Evolutionary conservation across 2,113 vertebrate species (phyloP), one percentile per base, ranked within the genome.

Genomic region (Cervus canadensis): DNA sequence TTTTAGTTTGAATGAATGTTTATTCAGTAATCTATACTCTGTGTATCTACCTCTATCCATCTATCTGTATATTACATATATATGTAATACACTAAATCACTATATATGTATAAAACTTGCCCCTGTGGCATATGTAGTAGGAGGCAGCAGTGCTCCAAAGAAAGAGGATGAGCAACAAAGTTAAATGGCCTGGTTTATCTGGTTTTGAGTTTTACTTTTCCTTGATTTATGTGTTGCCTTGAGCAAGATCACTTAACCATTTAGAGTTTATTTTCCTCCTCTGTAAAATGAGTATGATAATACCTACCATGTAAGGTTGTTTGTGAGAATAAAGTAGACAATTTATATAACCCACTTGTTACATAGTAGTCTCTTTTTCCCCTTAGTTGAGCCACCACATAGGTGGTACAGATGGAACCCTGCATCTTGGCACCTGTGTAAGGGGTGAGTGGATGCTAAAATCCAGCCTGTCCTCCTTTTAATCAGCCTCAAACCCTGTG

Each of bases 1-100:
- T 89, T 91, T 94, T 83, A 28, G 85, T 93, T 82, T 96, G 57
- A 95, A 52, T 40, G 25, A 95, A 74, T 87, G 26, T 54, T 96
- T 95, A 95, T 78, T 93, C 33, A 79, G 23, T 94, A 56, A 87
- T 76, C 16, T 79, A 26, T 86, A 40, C 28, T n/a, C 15, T 91
- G 8, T 14, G 2, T 79, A 19, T 62, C 19, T 50, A 30, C 56
- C 28, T 89, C 17, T 56, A 25, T 19, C 30, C 33, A n/a, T 54
- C 79, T 59, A 11, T 85, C 14, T 85, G 17, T 36, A 19, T 25
- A 84, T 17, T 90, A 78, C 4, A 43, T 43, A 16, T 25, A 28
- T 43, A 43, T 67, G 60, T 45, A 43, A n/a, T 74, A 84, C 7
- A 28, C 19, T 71, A 83, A 89, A 74, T 95, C 25, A 81, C 23